A percentile compares a stretch with the other conserved stretches of the same genome.
Evolutionary conservation across 2,888 invertebrate genomes (phyloP).

Genomic region (Acleris holmiana): DNA sequence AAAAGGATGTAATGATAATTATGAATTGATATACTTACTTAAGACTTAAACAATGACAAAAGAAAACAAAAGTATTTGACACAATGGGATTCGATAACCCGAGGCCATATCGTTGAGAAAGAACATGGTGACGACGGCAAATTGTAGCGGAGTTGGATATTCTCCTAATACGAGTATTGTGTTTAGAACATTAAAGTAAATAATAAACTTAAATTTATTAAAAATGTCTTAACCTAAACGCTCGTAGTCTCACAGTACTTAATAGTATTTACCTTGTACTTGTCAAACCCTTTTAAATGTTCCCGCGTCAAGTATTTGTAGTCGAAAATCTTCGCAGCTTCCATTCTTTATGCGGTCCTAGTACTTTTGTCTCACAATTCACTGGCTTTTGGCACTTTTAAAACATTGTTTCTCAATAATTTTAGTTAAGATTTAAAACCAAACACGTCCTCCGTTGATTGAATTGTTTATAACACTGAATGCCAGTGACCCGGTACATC

Average conservation of each 20-base stretch:
- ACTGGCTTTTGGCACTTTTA: conserved; percentile 3
- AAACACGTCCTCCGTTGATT: conserved; percentile 10
- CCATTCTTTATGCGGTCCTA: conserved; percentile 16
- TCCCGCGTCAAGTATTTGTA: conserved; percentile 91
- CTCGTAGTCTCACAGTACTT: neutral
- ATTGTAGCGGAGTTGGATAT: neutral
- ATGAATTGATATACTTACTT: too few species aligned
- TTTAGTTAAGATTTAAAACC: too few species aligned
- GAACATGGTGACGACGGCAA: neutral
- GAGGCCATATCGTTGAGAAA: neutral
- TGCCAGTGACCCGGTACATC: conserved; percentile 13
- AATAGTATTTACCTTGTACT: conserved; percentile 89
- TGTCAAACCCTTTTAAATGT: conserved; percentile 95
- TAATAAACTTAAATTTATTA: neutral
- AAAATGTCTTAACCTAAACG: neutral
- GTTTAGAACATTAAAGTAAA: neutral
- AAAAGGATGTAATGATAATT: conserved; percentile 67
- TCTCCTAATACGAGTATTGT: neutral
- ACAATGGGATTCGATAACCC: neutral
- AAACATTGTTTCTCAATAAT: neutral
- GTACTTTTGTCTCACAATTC: conserved; percentile 5
- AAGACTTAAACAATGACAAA: neutral
- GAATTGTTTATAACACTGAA: conserved; percentile 17
- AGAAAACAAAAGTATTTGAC: conserved; percentile 1
- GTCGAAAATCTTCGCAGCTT: conserved; percentile 70